Evolutionary conservation across 37 sponge, comb jelly and placozoan genomes (phyloP).

Genomic region (Haliclona indistincta): DNA sequence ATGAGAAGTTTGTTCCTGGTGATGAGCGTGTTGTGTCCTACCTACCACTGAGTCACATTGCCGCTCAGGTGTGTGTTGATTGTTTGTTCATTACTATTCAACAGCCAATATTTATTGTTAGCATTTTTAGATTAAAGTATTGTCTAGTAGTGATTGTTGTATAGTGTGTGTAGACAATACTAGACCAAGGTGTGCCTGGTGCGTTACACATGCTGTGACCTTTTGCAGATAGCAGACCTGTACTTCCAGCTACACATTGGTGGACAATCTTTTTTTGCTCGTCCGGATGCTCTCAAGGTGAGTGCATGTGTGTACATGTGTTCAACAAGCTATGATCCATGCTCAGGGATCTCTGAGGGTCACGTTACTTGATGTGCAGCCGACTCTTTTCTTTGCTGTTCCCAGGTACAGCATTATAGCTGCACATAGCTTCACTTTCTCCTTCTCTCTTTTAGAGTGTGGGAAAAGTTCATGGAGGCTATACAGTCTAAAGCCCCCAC

Average conservation of each 20-base stretch:
- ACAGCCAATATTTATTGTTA: no score
- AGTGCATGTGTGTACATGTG: no score
- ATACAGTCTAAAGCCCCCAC: slow-evolving; percentile 26
- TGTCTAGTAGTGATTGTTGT: no score
- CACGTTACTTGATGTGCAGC: slow-evolving; percentile 71
- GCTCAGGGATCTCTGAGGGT: slow-evolving; percentile 64
- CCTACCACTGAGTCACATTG: slow-evolving; percentile 77
- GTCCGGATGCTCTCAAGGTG: slow-evolving; percentile 91
- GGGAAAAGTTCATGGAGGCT: slow-evolving; percentile 75
- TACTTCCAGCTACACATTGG: slow-evolving; percentile 26
- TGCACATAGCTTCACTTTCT: background rate
- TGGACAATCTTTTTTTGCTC: slow-evolving; percentile 71
- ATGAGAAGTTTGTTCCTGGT: background rate
- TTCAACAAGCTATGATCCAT: no score
- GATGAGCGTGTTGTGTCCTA: slow-evolving; percentile 51
- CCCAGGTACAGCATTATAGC: slow-evolving; percentile 50
- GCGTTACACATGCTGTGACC: no score
- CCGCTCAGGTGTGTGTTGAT: slow-evolving; percentile 60
- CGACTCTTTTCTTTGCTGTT: slow-evolving; percentile 73
- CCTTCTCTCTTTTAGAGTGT: slow-evolving; percentile 46
- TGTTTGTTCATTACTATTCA: no score
- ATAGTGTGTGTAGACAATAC: no score
- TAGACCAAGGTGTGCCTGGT: no score
- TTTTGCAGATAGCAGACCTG: slow-evolving; percentile 65
- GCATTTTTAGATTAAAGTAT: no score